Percentiles rank a stretch among this genome's conserved stretches.
These are phyloP conservation scores for Nibea albiflora DNA, from an alignment of 2,113 vertebrate species.

Conservation along the genomic window DNA sequence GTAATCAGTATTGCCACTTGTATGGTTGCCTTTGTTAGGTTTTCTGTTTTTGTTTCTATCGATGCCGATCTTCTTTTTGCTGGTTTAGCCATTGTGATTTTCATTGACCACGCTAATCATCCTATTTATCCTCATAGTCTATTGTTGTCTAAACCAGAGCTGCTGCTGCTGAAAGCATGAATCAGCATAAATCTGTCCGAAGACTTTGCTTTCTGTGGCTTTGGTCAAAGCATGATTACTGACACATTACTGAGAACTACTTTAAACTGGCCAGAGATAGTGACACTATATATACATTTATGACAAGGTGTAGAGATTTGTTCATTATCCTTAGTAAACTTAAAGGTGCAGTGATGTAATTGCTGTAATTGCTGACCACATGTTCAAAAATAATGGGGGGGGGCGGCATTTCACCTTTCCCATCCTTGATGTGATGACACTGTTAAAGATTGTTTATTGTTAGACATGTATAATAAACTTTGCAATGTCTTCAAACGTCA, in stretches of 20 bases:
- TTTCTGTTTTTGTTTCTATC: conserved; percentile 1
- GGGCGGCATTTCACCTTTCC: no score
- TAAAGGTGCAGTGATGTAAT: no score
- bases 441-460: no score
- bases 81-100: not conserved
- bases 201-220: conserved; percentile 13
- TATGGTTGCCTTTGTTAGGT: conserved; percentile 15
- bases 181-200: not conserved
- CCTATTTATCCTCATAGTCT: conserved; percentile 3
- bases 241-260: not conserved
- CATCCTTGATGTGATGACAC: no score
- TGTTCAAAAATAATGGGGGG: no score
- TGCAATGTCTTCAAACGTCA: no score
- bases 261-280: not conserved
- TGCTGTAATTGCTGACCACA: no score
- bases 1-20: conserved; percentile 15
- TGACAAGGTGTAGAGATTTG: not conserved
- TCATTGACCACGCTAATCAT: conserved; percentile 5
- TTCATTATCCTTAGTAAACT: not conserved
- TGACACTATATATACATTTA: not conserved
- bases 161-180: conserved; percentile 11
- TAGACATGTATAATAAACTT: no score
- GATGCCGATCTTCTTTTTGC: not conserved
- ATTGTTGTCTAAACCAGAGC: conserved; percentile 23
- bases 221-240: conserved; percentile 32